These are phyloP conservation scores for Lethenteron camtschaticum DNA, from an alignment of 2,113 vertebrate genomes.

Conservation along the genomic window DNA sequence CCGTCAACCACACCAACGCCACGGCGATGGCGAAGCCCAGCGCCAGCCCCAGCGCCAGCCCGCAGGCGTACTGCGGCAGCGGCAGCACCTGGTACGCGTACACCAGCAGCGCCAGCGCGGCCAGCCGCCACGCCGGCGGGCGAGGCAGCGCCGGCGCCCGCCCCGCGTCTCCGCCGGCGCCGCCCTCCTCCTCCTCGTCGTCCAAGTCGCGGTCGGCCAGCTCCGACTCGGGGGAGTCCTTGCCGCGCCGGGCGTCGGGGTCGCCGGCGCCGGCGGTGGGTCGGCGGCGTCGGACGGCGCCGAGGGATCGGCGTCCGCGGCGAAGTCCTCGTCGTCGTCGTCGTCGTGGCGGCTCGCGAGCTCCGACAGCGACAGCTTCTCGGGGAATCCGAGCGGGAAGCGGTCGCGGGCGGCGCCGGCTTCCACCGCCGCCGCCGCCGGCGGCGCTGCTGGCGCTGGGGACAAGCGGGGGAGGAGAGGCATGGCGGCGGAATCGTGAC, in stretches of 20 bases:
- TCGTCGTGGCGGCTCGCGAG: constrained; percentile 77
- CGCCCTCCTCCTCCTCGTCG: constrained; percentile 37
- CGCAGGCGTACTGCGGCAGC: constrained; percentile 46
- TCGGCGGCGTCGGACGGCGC: too few species aligned
- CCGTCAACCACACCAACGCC: constrained; percentile 62
- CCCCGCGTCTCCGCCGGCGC: constrained; percentile 18
- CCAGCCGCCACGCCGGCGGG: too few species aligned
- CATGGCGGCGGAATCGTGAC: too few species aligned
- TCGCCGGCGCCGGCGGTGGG: too few species aligned
- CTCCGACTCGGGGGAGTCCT: too few species aligned
- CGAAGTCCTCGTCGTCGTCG: constrained; percentile 72
- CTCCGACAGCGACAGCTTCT: constrained; percentile 32
- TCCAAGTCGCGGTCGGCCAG: constrained; percentile 19
- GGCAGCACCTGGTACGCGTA: constrained; percentile 71
- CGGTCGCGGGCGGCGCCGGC: too few species aligned
- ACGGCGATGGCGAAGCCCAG: constrained; percentile 66
- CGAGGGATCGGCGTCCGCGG: too few species aligned
- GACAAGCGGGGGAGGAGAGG: too few species aligned
- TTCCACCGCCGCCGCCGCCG: too few species aligned
- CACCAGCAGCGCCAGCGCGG: constrained; percentile 26
- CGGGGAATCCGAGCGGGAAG: too few species aligned
- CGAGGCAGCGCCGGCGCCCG: constrained; percentile 6
- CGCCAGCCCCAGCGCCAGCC: constrained; percentile 49
- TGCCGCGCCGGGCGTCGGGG: too few species aligned
- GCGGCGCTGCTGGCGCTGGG: too few species aligned